Evolutionary conservation across 2,888 invertebrate species (phyloP).

Genomic region (Spodoptera picta): DNA sequence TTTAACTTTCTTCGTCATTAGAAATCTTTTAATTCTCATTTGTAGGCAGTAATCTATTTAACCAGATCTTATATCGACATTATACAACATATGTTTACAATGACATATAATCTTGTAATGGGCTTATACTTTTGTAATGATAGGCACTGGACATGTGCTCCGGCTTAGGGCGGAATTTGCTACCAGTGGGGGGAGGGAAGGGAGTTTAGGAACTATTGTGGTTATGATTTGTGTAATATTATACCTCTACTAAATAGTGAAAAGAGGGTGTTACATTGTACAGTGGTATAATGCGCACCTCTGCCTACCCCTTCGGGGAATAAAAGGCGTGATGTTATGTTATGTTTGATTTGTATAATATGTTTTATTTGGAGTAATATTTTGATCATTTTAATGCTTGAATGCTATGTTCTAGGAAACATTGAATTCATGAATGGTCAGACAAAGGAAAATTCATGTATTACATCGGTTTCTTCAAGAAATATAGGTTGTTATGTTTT

Average conservation of each 20-base stretch:
- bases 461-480: too few relatives aligned
- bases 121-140: constrained; percentile 82
- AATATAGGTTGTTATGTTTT: too few relatives aligned
- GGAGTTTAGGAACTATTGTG: constrained; percentile 33
- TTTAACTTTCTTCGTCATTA: constrained; percentile 34
- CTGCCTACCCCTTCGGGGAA: too few relatives aligned
- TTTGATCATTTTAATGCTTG: too few relatives aligned
- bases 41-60: constrained; percentile 16
- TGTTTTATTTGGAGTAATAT: too few relatives aligned
- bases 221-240: not conserved
- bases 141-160: constrained; percentile 73
- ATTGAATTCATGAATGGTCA: too few relatives aligned
- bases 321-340: too few relatives aligned
- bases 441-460: too few relatives aligned
- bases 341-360: too few relatives aligned
- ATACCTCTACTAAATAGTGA: constrained; percentile 1
- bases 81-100: constrained; percentile 73
- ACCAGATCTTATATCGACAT: constrained; percentile 37
- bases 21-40: constrained; percentile 37
- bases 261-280: too few relatives aligned
- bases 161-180: constrained; percentile 74
- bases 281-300: too few relatives aligned
- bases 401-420: too few relatives aligned
- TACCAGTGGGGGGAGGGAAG: constrained; percentile 62
- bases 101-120: constrained; percentile 84